Evolutionary conservation across 1,140 invertebrate species (phyloP).

Genomic region (Adelges cooleyi): DNA sequence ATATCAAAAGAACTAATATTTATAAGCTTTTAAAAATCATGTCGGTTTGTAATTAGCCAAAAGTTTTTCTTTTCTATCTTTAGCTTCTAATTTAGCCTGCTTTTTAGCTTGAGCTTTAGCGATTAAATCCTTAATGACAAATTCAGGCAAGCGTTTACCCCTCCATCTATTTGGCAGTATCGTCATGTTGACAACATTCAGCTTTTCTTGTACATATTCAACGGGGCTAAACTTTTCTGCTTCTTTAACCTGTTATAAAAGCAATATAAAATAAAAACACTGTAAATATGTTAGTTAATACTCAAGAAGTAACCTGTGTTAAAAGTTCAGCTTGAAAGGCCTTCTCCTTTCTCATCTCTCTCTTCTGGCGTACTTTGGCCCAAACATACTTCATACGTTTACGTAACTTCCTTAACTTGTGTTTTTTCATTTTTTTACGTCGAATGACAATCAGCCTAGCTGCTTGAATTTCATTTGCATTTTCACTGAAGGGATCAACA

Average conservation of each 20-base stretch:
- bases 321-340: slow-evolving; percentile 47
- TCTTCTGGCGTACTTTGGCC: slow-evolving; percentile 54
- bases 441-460: slow-evolving; percentile 63
- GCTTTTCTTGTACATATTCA: slow-evolving; percentile 37
- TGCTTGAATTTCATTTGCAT: slow-evolving; percentile 49
- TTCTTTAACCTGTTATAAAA: slow-evolving; percentile 51
- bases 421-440: slow-evolving; percentile 72
- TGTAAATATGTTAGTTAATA: neutral
- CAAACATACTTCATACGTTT: slow-evolving; percentile 63
- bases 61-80: slow-evolving; percentile 16
- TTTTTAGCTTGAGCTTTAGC: slow-evolving; percentile 16
- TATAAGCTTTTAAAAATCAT: neutral
- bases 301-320: neutral
- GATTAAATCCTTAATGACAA: slow-evolving; percentile 34
- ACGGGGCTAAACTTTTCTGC: slow-evolving; percentile 40
- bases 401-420: slow-evolving; percentile 65
- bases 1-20: too few species aligned
- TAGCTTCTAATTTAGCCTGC: slow-evolving; percentile 1
- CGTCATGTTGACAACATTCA: slow-evolving; percentile 35
- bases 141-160: slow-evolving; percentile 34
- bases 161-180: slow-evolving; percentile 33
- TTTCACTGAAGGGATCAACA: neutral
- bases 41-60: neutral
- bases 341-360: slow-evolving; percentile 61
- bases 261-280: slow-evolving; percentile 35